Base-by-base conservation (phyloP, 2,888 invertebrate genomes). In the Parapristionchus giblindavisi region DNA sequence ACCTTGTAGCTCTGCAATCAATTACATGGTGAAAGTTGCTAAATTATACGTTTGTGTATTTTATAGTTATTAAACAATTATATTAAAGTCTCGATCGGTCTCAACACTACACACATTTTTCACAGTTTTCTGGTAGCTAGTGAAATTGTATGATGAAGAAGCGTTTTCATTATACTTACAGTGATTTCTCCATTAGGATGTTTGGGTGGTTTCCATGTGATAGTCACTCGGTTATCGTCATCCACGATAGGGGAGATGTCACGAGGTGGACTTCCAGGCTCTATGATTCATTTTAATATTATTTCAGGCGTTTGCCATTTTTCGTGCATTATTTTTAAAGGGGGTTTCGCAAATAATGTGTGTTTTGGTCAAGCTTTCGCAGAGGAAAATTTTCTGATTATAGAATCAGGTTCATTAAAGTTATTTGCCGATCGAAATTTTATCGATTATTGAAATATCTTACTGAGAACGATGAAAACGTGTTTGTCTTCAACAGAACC, bases 171-270 rank as follows among this genome's bases (percentile, higher is more conserved):
- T 60, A 32, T 29, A 54, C 66, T 56, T 36, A 85, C 85, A n/a
- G 80, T 83, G 36, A 87, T 81, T 3, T 83, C 82, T 29, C 85
- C 87, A 74, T 87, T 87, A 0, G 87, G 83, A 79, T 85, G 79
- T 54, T 81, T 80, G 17, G 87, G 87, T 58, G 83, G 81, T 24
- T 82, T 77, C 87, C 87, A 87, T 24, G 77, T 79, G 66, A 87
- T 80, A 4, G 85, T 85, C 3, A 87, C 87, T 38, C 82, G 80
- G 73, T 87, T 87, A 74, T 87, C 87, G 38, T 83, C 80, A 56
- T 85, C 87, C 14, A 87, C 85, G 58, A 81, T 82, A 8, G 85
- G 80, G 27, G 80, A 76, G 34, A 85, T 77, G 52, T 84, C 82
- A 27, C 79, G 79, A 8, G 87, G 87, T 24, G 87, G 81, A 65